Evolutionary conservation across 2,888 invertebrate genomes (phyloP).

Genomic region (Anoncus sp.): DNA sequence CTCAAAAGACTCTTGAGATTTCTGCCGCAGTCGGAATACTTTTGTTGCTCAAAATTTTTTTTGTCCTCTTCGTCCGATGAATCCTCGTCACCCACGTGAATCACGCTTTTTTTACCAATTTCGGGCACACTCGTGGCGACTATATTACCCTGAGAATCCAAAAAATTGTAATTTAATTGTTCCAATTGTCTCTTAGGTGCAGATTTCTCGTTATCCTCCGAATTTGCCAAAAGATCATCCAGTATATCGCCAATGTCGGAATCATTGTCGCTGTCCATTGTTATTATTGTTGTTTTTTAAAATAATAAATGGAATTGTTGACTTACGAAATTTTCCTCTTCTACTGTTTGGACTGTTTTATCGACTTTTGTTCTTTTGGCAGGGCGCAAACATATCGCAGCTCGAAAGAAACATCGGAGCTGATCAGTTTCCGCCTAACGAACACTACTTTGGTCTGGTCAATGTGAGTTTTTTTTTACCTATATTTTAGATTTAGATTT

Average conservation of each 20-base stretch:
- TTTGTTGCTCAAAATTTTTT: slow-evolving; percentile 89
- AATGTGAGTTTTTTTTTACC: slow-evolving; percentile 88
- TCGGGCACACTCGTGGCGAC: background rate
- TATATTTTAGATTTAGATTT: slow-evolving; percentile 79
- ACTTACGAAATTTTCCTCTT: too few relatives aligned
- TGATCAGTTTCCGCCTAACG: slow-evolving; percentile 99
- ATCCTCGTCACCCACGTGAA: slow-evolving; percentile 88
- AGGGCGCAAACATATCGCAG: slow-evolving; percentile 99
- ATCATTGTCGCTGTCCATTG: slow-evolving; percentile 65
- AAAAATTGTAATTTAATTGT: slow-evolving; percentile 75
- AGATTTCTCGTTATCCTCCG: slow-evolving; percentile 26
- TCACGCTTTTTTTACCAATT: slow-evolving; percentile 71
- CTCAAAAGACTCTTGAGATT: slow-evolving; percentile 86
- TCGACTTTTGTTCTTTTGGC: slow-evolving; percentile 75
- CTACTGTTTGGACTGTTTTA: too few relatives aligned
- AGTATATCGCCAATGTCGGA: slow-evolving; percentile 69
- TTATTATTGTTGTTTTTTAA: slow-evolving; percentile 18
- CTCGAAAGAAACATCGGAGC: slow-evolving; percentile 99
- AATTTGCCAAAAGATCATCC: slow-evolving; percentile 70
- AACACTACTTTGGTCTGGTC: slow-evolving; percentile 99
- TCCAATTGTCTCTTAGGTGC: slow-evolving; percentile 59
- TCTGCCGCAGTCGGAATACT: slow-evolving; percentile 89
- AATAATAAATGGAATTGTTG: too few relatives aligned
- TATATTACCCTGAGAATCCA: slow-evolving; percentile 66
- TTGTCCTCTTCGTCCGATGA: slow-evolving; percentile 94